Percentiles rank a stretch among this genome's conserved stretches.
These are phyloP conservation scores for Drosophila arizonae DNA, from an alignment of 1,140 invertebrate genomes.

Conservation along the genomic window DNA sequence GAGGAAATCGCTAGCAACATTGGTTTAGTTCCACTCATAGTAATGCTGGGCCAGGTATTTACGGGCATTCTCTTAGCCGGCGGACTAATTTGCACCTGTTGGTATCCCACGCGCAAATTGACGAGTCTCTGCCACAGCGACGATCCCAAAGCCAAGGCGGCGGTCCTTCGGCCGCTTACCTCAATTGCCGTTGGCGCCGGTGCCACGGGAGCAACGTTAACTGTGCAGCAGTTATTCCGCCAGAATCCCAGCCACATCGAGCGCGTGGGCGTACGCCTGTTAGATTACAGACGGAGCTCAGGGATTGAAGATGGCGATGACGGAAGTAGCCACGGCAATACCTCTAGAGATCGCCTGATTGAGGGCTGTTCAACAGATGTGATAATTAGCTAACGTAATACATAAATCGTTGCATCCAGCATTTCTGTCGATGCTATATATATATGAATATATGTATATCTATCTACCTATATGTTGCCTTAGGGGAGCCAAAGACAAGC, in stretches of 20 bases:
- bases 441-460: no score
- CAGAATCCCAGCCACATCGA: conserved; percentile 34
- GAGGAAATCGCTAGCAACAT: conserved; percentile 83
- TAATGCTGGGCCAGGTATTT: conserved; percentile 70
- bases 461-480: conserved; percentile 21
- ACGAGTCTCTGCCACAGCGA: conserved; percentile 68
- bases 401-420: conserved; percentile 45
- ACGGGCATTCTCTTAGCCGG: conserved; percentile 69
- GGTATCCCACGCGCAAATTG: conserved; percentile 73
- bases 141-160: conserved; percentile 72
- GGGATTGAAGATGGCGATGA: conserved; percentile 19
- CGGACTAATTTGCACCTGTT: conserved; percentile 74
- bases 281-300: conserved; percentile 67
- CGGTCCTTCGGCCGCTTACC: conserved; percentile 56
- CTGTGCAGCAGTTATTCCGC: conserved; percentile 28
- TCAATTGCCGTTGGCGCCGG: conserved; percentile 28
- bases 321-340: conserved; percentile 17
- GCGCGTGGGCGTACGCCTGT: conserved; percentile 60
- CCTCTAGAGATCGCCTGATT: conserved; percentile 49
- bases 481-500: conserved; percentile 6
- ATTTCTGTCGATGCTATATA: conserved; percentile 44
- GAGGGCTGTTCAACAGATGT: conserved; percentile 53
- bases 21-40: conserved; percentile 64
- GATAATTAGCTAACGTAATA: conserved; percentile 73
- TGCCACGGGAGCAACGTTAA: conserved; percentile 2